Percentiles rank a stretch among this genome's conserved stretches.
phyloP scores from a whole-genome alignment of 2,888 invertebrate species.

The Clostera curtula region DNA sequence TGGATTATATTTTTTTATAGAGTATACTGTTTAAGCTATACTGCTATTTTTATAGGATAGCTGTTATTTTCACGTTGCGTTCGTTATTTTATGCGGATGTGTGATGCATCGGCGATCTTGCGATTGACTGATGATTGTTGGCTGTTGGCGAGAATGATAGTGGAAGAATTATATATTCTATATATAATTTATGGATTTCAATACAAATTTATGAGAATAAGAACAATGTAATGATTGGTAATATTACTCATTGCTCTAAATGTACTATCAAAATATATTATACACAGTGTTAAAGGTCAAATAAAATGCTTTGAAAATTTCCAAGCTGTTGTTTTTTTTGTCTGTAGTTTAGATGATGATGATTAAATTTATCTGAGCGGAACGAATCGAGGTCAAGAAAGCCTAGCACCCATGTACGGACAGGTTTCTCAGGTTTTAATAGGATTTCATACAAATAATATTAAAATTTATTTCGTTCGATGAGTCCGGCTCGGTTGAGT shows the following conservation, averaged over 20 bases:
- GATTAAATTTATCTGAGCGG: not conserved
- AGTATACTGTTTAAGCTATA: conserved; percentile 67
- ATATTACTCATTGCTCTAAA: conserved; percentile 76
- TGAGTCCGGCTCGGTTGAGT: too few species aligned
- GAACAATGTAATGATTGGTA: conserved; percentile 75
- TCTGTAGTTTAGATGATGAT: conserved; percentile 10
- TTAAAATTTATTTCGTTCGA: too few species aligned
- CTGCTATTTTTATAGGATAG: conserved; percentile 72
- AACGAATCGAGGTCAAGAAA: not conserved
- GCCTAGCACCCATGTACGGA: too few species aligned
- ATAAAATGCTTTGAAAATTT: conserved; percentile 76
- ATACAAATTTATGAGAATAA: conserved; percentile 69
- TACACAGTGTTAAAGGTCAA: conserved; percentile 76
- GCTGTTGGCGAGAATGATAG: conserved; percentile 68
- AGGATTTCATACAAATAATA: too few species aligned
- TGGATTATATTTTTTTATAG: conserved; percentile 72
- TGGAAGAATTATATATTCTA: conserved; percentile 67
- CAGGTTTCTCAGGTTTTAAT: too few species aligned
- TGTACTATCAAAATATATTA: conserved; percentile 77
- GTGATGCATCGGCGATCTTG: conserved; percentile 32
- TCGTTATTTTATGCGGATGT: conserved; percentile 38
- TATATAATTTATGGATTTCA: conserved; percentile 71
- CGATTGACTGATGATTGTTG: conserved; percentile 69
- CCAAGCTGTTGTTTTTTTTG: conserved; percentile 56
- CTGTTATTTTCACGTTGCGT: conserved; percentile 46